Evolutionary conservation across 2,888 invertebrate genomes (phyloP).

Genomic region (Ferrisia virgata): DNA sequence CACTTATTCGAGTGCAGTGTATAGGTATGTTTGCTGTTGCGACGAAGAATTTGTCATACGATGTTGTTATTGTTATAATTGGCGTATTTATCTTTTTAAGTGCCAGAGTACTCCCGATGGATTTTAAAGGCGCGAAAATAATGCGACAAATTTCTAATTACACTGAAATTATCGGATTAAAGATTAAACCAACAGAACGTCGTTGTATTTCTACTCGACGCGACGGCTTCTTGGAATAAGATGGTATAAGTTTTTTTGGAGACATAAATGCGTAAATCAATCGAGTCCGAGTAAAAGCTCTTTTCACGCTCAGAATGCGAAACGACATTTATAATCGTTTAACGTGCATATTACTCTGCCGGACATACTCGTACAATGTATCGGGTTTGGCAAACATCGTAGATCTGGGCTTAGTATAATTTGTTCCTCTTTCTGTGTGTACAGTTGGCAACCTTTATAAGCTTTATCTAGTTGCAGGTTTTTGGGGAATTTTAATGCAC

Average conservation of each 20-base stretch:
- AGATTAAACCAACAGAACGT: background rate
- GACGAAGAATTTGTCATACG: background rate
- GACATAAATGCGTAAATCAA: background rate
- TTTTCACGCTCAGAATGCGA: background rate
- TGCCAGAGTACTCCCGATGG: background rate
- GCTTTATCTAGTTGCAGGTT: background rate
- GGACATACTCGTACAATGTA: background rate
- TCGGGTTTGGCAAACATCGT: background rate
- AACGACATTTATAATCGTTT: slow-evolving; percentile 2
- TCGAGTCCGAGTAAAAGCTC: background rate
- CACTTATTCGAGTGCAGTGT: background rate
- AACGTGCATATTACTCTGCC: background rate
- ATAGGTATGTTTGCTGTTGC: background rate
- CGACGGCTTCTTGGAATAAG: background rate
- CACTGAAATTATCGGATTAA: background rate
- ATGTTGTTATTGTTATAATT: background rate
- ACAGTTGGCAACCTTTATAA: background rate
- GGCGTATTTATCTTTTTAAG: background rate
- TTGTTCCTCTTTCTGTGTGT: background rate
- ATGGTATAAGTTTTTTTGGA: no score
- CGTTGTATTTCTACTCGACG: no score
- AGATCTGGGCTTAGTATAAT: background rate
- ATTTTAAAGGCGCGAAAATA: background rate
- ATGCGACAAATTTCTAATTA: background rate
- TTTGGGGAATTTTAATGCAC: background rate